Evolutionary conservation across 1,140 invertebrate genomes (phyloP).

Genomic region (Drosophila bipectinata): DNA sequence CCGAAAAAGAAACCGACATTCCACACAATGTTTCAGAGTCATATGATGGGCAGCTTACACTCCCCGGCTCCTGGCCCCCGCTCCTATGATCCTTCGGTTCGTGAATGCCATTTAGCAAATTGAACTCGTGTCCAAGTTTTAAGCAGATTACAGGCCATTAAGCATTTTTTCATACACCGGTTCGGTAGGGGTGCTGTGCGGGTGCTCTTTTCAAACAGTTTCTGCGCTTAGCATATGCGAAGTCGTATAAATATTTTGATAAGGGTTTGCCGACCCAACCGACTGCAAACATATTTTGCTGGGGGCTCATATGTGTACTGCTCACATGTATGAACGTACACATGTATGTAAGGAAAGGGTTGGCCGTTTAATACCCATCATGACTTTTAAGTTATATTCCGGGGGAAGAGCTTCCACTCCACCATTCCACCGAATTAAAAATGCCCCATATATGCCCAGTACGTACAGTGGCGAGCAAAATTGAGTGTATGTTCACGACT

Average conservation of each 20-base stretch:
- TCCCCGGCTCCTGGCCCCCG: conserved; percentile 5
- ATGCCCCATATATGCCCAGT: conserved; percentile 27
- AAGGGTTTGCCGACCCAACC: conserved; percentile 70
- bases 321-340: conserved; percentile 5
- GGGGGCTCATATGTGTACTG: conserved; percentile 11
- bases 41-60: conserved; percentile 52
- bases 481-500: no score
- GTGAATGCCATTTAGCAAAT: conserved; percentile 71
- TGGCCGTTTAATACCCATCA: conserved; percentile 75
- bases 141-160: conserved; percentile 82
- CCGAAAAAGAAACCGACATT: conserved; percentile 17
- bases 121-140: conserved; percentile 81
- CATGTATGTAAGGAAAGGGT: conserved; percentile 48
- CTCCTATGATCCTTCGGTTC: conserved; percentile 12
- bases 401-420: not conserved
- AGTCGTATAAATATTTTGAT: conserved; percentile 83
- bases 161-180: conserved; percentile 72
- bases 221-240: conserved; percentile 77
- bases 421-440: conserved; percentile 53
- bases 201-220: conserved; percentile 57
- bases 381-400: conserved; percentile 80
- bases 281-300: conserved; percentile 66
- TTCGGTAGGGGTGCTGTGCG: conserved; percentile 2
- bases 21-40: conserved; percentile 38
- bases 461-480: no score